These are phyloP conservation scores for Darwinula stevensoni DNA, from an alignment of 2,888 invertebrate genomes.

Conservation along the genomic window DNA sequence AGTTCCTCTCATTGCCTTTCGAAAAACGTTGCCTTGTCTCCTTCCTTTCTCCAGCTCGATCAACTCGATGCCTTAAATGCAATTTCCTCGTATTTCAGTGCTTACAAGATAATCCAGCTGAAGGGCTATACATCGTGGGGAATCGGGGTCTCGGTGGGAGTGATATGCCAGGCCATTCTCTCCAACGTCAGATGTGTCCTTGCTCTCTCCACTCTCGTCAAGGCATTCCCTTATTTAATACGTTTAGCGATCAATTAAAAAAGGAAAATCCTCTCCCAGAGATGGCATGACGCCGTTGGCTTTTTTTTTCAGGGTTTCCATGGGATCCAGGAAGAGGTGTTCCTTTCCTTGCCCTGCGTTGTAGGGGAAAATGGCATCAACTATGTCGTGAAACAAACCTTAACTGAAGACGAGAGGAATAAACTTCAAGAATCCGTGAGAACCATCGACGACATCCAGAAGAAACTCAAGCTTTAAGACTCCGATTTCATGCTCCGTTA, in stretches of 20 bases:
- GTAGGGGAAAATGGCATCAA: slow-evolving; percentile 24
- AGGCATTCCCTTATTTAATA: slow-evolving; percentile 25
- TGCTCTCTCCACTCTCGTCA: slow-evolving; percentile 42
- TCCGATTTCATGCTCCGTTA: too few relatives aligned
- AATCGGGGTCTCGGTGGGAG: slow-evolving; percentile 45
- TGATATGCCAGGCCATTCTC: slow-evolving; percentile 35
- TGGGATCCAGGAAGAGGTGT: slow-evolving; percentile 48
- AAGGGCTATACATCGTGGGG: slow-evolving; percentile 83
- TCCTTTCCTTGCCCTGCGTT: slow-evolving; percentile 55
- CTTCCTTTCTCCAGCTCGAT: too few relatives aligned
- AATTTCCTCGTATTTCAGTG: slow-evolving; percentile 16
- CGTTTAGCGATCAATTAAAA: too few relatives aligned
- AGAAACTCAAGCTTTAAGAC: slow-evolving; percentile 13
- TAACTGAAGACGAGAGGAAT: slow-evolving; percentile 28
- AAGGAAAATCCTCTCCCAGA: slow-evolving; percentile 1
- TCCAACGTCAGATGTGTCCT: slow-evolving; percentile 41
- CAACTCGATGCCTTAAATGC: too few relatives aligned
- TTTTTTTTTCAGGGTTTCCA: slow-evolving; percentile 17
- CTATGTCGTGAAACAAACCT: slow-evolving; percentile 36
- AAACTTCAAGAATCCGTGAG: slow-evolving; percentile 33
- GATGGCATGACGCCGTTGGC: not conserved
- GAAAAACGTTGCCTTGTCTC: too few relatives aligned
- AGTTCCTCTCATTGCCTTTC: too few relatives aligned
- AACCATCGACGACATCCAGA: slow-evolving; percentile 31
- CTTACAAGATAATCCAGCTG: slow-evolving; percentile 55